Base-by-base conservation (phyloP, 2,797 vertebrate genomes). In the Petrocephalus schoutedeni region DNA sequence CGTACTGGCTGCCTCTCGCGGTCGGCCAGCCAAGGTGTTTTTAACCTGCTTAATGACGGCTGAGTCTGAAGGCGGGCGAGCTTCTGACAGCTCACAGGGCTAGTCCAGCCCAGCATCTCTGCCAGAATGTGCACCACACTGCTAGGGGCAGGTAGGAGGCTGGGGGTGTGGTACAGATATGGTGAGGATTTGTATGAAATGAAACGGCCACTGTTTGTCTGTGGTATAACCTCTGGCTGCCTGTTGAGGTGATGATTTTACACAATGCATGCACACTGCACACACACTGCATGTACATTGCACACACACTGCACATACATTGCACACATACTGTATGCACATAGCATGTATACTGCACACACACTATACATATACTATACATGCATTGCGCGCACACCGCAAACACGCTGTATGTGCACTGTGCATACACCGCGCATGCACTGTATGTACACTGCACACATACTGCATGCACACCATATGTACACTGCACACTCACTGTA, bases 71-170 rank as follows among this genome's bases (percentile, higher is more conserved):
- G 61, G 9, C 9, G 61, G 61, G 3, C 9, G 61, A 64, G 21
- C 9, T 23, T 9, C 61, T 28, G 61, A 64, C 23, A 4, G 9
- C 67, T 84, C 87, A 87, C 87, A 32, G 49, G 77, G 80, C 90
- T 77, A 86, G 89, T 89, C 71, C 82, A 86, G 51, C 41, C 89
- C 87, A 36, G 61, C 8, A 23, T 51, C 86, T 67, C 14, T 84
- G 89, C 86, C 89, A 89, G 87, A 91, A 91, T 89, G 91, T 56
- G 88, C 89, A 88, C 91, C 90, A 88, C 89, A 88, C 90, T 64
- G 23, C 61, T 36, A 21, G 88, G 21, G 61, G 12, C 49, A 41
- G 2, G 77, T 12, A 16, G 51, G 51, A 7, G 36, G 86, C 4
- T 19, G 9, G 49, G 6, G 6, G 86, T 87, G 56, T 9, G 61